Evolutionary conservation across 2,797 vertebrate genomes (phyloP).

Genomic region (Leontopithecus rosalia): DNA sequence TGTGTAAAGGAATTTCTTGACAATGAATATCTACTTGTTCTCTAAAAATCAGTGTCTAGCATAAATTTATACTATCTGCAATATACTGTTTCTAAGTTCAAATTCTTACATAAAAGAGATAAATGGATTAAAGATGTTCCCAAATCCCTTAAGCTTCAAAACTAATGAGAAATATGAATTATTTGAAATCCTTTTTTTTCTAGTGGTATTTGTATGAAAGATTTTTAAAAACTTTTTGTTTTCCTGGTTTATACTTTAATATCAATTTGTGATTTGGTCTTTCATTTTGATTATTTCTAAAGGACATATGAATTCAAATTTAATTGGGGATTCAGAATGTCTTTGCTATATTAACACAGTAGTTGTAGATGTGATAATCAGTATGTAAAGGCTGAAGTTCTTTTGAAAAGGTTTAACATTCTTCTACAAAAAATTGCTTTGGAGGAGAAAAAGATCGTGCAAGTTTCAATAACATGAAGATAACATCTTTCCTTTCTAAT

Average conservation of each 20-base stretch:
- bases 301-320: not conserved
- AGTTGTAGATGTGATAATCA: not conserved
- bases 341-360: not conserved
- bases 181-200: not conserved
- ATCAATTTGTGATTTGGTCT: not conserved
- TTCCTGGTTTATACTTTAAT: not conserved
- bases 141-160: not conserved
- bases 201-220: not conserved
- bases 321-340: not conserved
- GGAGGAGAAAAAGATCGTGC: not conserved
- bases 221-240: not conserved
- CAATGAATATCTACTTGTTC: not conserved
- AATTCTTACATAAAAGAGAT: not conserved
- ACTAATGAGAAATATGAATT: not conserved
- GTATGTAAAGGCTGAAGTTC: not conserved
- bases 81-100: not conserved
- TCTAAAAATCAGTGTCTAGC: not conserved
- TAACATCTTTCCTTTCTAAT: not conserved
- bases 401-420: not conserved
- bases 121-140: not conserved
- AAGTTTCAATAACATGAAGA: not conserved
- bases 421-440: not conserved
- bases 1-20: conserved; percentile 32
- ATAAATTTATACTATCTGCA: not conserved
- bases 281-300: not conserved